A percentile compares a stretch with the other conserved stretches of the same genome.
phyloP scores from a whole-genome alignment of 2,113 vertebrate species.

The Perccottus glenii region DNA sequence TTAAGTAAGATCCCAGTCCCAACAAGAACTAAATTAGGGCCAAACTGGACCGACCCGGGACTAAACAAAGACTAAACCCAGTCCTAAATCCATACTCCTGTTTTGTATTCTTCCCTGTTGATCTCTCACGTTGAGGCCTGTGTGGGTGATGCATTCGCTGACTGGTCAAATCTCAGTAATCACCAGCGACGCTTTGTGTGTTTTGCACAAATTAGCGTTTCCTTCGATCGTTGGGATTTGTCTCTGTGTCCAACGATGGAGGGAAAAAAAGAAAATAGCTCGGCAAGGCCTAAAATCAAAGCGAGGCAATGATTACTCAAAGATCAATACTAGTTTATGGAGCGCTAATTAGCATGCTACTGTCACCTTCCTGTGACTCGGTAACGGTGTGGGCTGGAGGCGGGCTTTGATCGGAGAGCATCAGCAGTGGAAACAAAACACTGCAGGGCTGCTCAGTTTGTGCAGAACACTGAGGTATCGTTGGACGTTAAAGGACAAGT shows the following conservation, averaged over 20 bases:
- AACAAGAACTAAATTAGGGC: background rate
- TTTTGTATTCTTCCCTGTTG: constrained; percentile 6
- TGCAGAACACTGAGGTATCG: background rate
- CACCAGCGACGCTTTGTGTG: constrained; percentile 67
- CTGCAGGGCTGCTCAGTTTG: background rate
- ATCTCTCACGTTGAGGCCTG: background rate
- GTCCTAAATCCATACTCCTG: background rate
- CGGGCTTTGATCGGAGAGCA: constrained; percentile 31
- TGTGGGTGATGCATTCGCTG: constrained; percentile 45
- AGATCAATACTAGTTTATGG: constrained; percentile 67
- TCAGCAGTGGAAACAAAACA: constrained; percentile 33
- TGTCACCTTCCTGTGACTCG: constrained; percentile 49
- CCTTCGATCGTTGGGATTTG: constrained; percentile 69
- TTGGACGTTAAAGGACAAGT: too few relatives aligned
- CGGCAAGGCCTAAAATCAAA: constrained; percentile 68
- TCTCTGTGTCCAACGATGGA: constrained; percentile 16
- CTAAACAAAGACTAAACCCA: background rate
- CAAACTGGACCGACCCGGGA: background rate
- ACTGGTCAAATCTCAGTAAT: constrained; percentile 74
- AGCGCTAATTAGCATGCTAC: constrained; percentile 62
- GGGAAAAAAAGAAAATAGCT: constrained; percentile 62
- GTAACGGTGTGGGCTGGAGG: constrained; percentile 20
- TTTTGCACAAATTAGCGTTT: constrained; percentile 82
- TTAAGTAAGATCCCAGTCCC: too few relatives aligned
- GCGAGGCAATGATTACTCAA: constrained; percentile 40